Evolutionary conservation across 2,888 invertebrate genomes (phyloP).

Genomic region (Mactromeris polynyma): DNA sequence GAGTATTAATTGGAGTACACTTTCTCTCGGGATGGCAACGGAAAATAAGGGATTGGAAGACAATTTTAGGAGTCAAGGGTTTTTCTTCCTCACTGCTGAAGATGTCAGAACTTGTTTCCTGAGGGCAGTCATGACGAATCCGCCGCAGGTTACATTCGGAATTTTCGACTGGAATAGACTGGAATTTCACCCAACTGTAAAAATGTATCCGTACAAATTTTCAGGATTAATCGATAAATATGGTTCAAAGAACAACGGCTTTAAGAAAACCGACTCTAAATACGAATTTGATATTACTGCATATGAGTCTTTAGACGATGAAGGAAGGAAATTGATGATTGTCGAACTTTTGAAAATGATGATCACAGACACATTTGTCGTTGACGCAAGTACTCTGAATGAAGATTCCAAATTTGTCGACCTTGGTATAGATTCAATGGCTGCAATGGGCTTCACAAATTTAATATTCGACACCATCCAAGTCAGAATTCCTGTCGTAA

Average conservation of each 20-base stretch:
- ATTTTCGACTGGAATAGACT: constrained; percentile 49
- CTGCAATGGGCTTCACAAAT: constrained; percentile 71
- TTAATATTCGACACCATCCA: constrained; percentile 45
- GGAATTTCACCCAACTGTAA: constrained; percentile 40
- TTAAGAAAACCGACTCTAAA: constrained; percentile 33
- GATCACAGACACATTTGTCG: constrained; percentile 58
- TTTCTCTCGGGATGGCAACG: constrained; percentile 71
- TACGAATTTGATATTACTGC: constrained; percentile 46
- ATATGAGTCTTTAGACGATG: constrained; percentile 41
- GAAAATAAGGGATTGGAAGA: constrained; percentile 40
- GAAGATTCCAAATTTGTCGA: constrained; percentile 58
- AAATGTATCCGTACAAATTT: constrained; percentile 44
- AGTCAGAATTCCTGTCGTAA: constrained; percentile 51
- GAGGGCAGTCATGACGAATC: constrained; percentile 46
- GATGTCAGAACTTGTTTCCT: constrained; percentile 52
- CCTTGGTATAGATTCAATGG: constrained; percentile 75
- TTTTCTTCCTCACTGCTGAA: constrained; percentile 31
- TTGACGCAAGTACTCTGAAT: constrained; percentile 54
- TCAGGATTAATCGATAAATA: constrained; percentile 36
- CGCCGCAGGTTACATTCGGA: constrained; percentile 45
- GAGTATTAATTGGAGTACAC: constrained; percentile 79
- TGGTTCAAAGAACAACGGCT: constrained; percentile 20
- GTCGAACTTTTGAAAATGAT: constrained; percentile 39
- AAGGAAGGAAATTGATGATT: constrained; percentile 39
- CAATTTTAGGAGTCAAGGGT: constrained; percentile 53